Evolutionary conservation across 2,888 invertebrate genomes (phyloP).

Genomic region (Incurvaria masculella): DNA sequence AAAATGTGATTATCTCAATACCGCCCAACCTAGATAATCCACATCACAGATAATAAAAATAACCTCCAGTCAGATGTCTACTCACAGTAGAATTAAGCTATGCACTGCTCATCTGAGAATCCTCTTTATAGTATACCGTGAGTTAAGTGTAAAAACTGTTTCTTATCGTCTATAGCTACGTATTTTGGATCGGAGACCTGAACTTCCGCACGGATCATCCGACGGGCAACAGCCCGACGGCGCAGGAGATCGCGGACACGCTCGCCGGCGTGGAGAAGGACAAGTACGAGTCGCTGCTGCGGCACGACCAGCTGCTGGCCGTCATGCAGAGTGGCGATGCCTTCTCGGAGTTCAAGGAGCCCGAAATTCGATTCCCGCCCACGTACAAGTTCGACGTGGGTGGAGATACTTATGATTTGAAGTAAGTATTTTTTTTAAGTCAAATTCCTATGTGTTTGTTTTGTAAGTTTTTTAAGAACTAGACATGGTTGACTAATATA

Average conservation of each 20-base stretch:
- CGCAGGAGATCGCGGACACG: slow-evolving; percentile 64
- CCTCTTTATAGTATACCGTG: too few species aligned
- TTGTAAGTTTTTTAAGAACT: too few species aligned
- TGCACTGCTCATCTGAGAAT: too few species aligned
- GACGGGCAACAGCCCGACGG: slow-evolving; percentile 55
- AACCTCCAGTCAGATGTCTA: too few species aligned
- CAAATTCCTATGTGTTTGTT: too few species aligned
- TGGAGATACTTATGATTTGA: slow-evolving; percentile 72
- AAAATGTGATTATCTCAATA: too few species aligned
- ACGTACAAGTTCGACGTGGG: slow-evolving; percentile 83
- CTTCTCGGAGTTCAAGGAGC: slow-evolving; percentile 78
- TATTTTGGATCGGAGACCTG: slow-evolving; percentile 90
- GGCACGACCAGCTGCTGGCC: slow-evolving; percentile 71
- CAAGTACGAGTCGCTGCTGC: slow-evolving; percentile 61
- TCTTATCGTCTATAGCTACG: slow-evolving; percentile 72
- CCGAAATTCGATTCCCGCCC: slow-evolving; percentile 74
- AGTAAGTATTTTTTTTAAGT: slow-evolving; percentile 58
- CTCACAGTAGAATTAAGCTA: too few species aligned
- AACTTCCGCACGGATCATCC: slow-evolving; percentile 79
- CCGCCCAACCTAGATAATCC: too few species aligned
- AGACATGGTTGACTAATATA: too few species aligned
- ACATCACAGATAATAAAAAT: too few species aligned
- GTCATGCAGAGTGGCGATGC: slow-evolving; percentile 74
- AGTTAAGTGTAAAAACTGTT: too few species aligned
- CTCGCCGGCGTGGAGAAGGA: slow-evolving; percentile 64